A percentile compares a stretch with the other conserved stretches of the same genome.
Conservation (phyloP, 2,113 vertebrate genomes). For the Paradoxurus hermaphroditus region DNA sequence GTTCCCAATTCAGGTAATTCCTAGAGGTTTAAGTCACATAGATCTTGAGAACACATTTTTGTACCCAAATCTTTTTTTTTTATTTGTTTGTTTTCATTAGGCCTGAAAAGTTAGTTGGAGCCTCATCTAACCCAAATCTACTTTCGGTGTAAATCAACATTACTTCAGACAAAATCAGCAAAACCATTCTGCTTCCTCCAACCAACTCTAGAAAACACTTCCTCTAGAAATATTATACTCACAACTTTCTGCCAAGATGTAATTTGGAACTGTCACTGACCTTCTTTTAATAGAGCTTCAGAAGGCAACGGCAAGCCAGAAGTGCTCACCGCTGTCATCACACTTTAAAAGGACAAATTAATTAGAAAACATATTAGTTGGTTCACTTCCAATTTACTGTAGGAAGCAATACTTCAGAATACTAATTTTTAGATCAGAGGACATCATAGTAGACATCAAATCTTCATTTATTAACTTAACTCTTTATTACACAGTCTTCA, state of each 20-base stretch:
- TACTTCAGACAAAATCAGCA: neutral
- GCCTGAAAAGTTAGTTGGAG: neutral
- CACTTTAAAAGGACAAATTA: constrained; percentile 69
- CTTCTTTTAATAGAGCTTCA: constrained; percentile 58
- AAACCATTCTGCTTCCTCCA: constrained; percentile 20
- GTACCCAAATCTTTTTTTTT: neutral
- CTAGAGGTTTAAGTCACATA: neutral
- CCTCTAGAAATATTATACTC: neutral
- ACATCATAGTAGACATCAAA: neutral
- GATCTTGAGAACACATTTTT: neutral
- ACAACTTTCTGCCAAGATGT: constrained; percentile 34
- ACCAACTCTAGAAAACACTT: constrained; percentile 20
- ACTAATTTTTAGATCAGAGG: constrained; percentile 36
- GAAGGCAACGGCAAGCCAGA: constrained; percentile 20
- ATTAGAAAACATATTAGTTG: constrained; percentile 71
- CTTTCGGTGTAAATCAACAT: neutral
- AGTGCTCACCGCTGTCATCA: neutral
- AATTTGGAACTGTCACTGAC: constrained; percentile 35
- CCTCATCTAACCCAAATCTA: neutral
- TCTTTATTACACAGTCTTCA: neutral
- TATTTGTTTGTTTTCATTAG: neutral
- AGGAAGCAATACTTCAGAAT: constrained; percentile 58
- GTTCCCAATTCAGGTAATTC: constrained; percentile 94
- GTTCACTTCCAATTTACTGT: constrained; percentile 47
- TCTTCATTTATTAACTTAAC: constrained; percentile 27